Evolutionary conservation across 2,888 invertebrate species (phyloP).

Genomic region (Podotricha telesiphe): DNA sequence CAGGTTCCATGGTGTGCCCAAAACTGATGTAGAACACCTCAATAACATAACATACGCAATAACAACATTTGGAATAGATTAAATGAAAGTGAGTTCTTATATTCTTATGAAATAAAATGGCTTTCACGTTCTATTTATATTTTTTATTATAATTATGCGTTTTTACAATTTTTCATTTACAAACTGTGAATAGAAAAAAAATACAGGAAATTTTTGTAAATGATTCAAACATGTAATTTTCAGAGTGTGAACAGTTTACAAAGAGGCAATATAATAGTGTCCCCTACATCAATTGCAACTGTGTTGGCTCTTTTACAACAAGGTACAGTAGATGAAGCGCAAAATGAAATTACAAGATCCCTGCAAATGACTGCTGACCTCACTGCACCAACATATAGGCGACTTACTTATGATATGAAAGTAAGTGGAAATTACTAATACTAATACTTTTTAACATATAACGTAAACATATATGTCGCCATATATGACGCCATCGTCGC

Average conservation of each 20-base stretch:
- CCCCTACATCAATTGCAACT: constrained; percentile 75
- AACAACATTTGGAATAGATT: constrained; percentile 60
- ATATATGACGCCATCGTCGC: neutral
- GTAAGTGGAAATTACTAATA: constrained; percentile 51
- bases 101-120: no score
- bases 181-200: no score
- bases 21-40: constrained; percentile 43
- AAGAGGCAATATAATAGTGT: constrained; percentile 68
- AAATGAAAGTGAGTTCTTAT: constrained; percentile 59
- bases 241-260: constrained; percentile 49
- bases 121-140: neutral
- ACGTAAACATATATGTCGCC: neutral
- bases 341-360: constrained; percentile 60
- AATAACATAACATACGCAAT: constrained; percentile 54
- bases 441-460: neutral
- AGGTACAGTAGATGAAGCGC: constrained; percentile 65
- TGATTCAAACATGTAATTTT: constrained; percentile 40
- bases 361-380: constrained; percentile 58
- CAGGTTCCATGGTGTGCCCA: constrained; percentile 38
- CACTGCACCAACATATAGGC: constrained; percentile 55
- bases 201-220: neutral
- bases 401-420: constrained; percentile 54
- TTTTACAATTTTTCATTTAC: no score
- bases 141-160: neutral
- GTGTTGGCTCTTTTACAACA: constrained; percentile 75